Base-by-base conservation (phyloP, 2,113 vertebrate species). In the Stercorarius parasiticus region DNA sequence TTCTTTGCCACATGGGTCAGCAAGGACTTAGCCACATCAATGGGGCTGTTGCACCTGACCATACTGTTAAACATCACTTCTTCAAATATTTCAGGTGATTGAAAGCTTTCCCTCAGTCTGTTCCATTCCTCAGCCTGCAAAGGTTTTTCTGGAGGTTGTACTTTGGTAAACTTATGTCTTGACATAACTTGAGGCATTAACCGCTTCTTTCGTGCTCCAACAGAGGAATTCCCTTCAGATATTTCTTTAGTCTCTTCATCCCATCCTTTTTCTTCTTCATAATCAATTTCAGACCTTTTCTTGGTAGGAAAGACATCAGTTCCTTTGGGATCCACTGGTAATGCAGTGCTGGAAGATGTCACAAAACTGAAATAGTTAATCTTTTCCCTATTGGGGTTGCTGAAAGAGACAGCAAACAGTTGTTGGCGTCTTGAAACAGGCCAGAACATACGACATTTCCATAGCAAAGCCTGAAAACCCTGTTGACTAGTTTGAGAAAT, bases 11-110 rank as follows among this genome's bases (percentile, higher is more conserved):
- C 96, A 64, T 98, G 98, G 47, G 97, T 98, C 95, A 99, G 96
- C 62, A 99, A 96, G 71, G 99, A 99, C 96, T 99, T 99, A 26
- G 98, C 99, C 26, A 98, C 96, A 86, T 99, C 96, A 58, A 99
- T 15, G 36, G 98, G 93, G n/a, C 97, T 96, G 36, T 80, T 79
- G 11, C 23, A 65, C 3, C 4, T 42, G 20, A 98, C 40, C 97
- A 99, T 97, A 10, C 50, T 86, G 17, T 40, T 47, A 91, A 99
- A 97, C 97, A 99, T 98, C 74, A 94, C 91, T 30, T 97, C 73
- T 87, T 99, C 99, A 96, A 99, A 99, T 43, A 87, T 79, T 30
- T 83, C 59, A 10, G 73, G 83, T 50, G 80, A 92, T 7, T 22
- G 69, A 73, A 88, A 97, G 67, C 95, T 92, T 78, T 98, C 98